Percentiles rank a stretch among this genome's conserved stretches.
Evolutionary conservation across 2,113 vertebrate species (phyloP).

Genomic region (Equus quagga): DNA sequence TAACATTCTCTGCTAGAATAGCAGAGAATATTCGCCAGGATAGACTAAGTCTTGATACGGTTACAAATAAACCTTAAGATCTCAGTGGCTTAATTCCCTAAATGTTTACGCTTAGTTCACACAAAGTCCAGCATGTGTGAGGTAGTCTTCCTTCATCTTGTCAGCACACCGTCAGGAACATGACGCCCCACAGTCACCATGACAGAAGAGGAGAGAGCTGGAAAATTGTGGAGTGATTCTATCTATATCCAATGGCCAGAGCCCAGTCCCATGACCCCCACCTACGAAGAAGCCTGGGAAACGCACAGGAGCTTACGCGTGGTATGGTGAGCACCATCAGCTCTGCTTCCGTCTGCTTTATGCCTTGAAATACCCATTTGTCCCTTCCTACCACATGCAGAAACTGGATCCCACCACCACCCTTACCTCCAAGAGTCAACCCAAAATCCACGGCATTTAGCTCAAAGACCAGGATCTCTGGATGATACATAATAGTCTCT

Average conservation of each 20-base stretch:
- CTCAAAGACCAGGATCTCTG: background rate
- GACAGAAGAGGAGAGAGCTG: background rate
- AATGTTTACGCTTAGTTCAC: background rate
- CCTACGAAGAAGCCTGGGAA: background rate
- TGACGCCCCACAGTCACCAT: background rate
- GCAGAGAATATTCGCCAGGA: background rate
- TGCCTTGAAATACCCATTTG: background rate
- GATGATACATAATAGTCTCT: background rate
- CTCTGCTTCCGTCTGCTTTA: background rate
- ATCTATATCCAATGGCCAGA: background rate
- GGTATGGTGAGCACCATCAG: background rate
- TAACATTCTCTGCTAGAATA: background rate
- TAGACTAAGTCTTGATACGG: background rate
- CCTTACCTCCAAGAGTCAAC: background rate
- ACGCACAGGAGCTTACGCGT: no score
- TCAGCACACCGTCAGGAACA: background rate
- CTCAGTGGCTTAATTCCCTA: background rate
- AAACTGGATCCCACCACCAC: background rate
- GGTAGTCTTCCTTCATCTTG: background rate
- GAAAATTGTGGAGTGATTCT: background rate
- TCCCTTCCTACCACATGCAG: background rate
- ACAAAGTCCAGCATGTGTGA: background rate
- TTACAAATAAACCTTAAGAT: constrained; percentile 13
- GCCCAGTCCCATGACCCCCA: background rate
- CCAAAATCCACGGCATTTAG: background rate